Base-by-base conservation (phyloP, 2,797 vertebrate species). In the Geotrypetes seraphini region DNA sequence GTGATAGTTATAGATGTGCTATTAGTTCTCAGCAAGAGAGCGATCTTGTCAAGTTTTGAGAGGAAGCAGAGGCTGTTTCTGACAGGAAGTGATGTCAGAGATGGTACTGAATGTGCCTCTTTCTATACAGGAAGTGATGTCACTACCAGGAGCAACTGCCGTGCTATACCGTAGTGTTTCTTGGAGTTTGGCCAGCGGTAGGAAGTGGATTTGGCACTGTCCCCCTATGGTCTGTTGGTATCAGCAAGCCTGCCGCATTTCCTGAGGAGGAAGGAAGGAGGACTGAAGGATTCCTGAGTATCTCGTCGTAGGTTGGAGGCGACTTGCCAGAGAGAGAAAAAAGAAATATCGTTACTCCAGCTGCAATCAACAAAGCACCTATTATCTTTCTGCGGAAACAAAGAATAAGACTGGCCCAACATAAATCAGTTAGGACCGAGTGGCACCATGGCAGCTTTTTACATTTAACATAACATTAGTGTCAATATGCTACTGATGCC, bases 251-350 rank as follows among this genome's bases (percentile, higher is more conserved):
- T 12, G 47, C 17, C 17, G 11, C 36, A 5, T 31, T 29, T 47
- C 46, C 58, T 57, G 60, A n/a, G n/a, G n/a, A n/a, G n/a, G n/a
- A n/a, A n/a, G n/a, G n/a, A n/a, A n/a, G 37, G 33, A 58, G 37
- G 33, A 58, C 51, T 26, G 80, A 34, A 6, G 85, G 83, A 32
- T 84, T 84, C 9, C 67, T 63, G 33, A 87, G 34, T 31, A 78
- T 84, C 10, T 89, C 86, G 31, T 90, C 81, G 0, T 88, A 89
- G n/a, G 86, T 79, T 16, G 87, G 88, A 5, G 87, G 88, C 39
- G 75, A 65, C 88, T 90, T 43, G 20, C 28, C 20, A 19, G 23
- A 17, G 25, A 25, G n/a, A 15, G 46, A 26, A 56, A 15, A 58
- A 31, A 38, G 50, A n/a, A n/a, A n/a, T n/a, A 43, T 24, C 37